phyloP scores from a whole-genome alignment of 1,140 invertebrate genomes.

The Procambarus virginalis region DNA sequence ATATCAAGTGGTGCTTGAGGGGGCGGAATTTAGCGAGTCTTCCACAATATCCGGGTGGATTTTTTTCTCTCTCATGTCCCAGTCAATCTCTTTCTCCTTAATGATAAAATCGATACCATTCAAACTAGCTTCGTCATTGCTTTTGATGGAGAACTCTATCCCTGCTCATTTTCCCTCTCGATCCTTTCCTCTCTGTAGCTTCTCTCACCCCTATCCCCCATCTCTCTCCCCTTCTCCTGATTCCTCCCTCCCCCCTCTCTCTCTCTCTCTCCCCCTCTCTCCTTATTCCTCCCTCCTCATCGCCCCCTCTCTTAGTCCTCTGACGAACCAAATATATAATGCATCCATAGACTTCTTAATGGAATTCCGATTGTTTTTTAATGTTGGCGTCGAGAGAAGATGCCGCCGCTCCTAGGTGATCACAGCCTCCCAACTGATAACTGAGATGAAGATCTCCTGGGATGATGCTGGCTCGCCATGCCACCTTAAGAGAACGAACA shows the following conservation, averaged over 20 bases:
- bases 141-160: constrained; percentile 35
- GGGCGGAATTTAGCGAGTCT: too few species aligned
- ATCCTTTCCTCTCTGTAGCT: too few species aligned
- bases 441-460: too few species aligned
- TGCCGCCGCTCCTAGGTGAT: background rate
- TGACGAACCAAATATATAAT: constrained; percentile 17
- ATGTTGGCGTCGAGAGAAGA: background rate
- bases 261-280: background rate
- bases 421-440: too few species aligned
- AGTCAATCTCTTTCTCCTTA: background rate
- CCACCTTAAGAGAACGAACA: too few species aligned
- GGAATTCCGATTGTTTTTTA: constrained; percentile 49
- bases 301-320: constrained; percentile 5
- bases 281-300: background rate
- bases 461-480: too few species aligned
- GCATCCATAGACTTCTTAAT: constrained; percentile 27
- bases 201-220: too few species aligned
- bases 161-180: background rate
- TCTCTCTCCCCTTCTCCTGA: background rate
- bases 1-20: too few species aligned
- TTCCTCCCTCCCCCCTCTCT: too few species aligned
- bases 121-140: constrained; percentile 58
- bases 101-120: constrained; percentile 61
- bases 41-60: too few species aligned
- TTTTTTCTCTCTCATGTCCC: too few species aligned